Evolutionary conservation across 2,113 vertebrate genomes (phyloP).

Genomic region (Malurus elegans): DNA sequence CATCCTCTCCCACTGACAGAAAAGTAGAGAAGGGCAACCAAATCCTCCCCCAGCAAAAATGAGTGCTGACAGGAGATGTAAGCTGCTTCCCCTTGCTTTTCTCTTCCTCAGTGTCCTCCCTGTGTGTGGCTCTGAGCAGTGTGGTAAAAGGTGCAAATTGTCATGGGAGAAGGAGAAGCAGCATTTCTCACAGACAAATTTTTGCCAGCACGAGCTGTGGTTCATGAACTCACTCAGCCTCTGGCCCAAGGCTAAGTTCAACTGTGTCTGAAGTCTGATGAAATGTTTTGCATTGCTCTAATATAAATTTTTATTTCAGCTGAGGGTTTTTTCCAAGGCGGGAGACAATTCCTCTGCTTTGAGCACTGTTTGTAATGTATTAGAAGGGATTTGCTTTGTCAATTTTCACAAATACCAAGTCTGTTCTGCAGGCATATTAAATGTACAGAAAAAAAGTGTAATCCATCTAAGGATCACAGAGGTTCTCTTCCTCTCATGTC

Average conservation of each 20-base stretch:
- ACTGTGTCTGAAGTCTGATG: not conserved
- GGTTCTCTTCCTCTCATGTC: not conserved
- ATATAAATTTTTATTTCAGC: constrained; percentile 22
- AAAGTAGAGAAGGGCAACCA: not conserved
- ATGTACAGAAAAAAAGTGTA: not conserved
- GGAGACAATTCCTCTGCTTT: not conserved
- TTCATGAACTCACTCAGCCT: constrained; percentile 22
- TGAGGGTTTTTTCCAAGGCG: not conserved
- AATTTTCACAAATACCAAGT: constrained; percentile 11
- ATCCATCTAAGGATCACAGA: not conserved
- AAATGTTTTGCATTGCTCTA: constrained; percentile 6
- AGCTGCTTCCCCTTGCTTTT: not conserved
- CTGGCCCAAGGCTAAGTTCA: constrained; percentile 37
- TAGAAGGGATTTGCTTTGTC: constrained; percentile 8
- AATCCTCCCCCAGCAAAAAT: not conserved
- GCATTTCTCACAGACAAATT: constrained; percentile 9
- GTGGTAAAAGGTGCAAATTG: not conserved
- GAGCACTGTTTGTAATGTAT: not conserved
- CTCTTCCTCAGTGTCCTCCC: not conserved
- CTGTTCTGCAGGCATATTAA: not conserved
- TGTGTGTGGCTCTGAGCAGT: not conserved
- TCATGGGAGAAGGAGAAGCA: not conserved
- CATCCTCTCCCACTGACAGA: not conserved
- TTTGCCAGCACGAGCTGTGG: not conserved
- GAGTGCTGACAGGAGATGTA: not conserved